A percentile compares a stretch with the other conserved stretches of the same genome.
Conservation (phyloP, 2,797 vertebrate species). For the Oryzias sinensis region DNA sequence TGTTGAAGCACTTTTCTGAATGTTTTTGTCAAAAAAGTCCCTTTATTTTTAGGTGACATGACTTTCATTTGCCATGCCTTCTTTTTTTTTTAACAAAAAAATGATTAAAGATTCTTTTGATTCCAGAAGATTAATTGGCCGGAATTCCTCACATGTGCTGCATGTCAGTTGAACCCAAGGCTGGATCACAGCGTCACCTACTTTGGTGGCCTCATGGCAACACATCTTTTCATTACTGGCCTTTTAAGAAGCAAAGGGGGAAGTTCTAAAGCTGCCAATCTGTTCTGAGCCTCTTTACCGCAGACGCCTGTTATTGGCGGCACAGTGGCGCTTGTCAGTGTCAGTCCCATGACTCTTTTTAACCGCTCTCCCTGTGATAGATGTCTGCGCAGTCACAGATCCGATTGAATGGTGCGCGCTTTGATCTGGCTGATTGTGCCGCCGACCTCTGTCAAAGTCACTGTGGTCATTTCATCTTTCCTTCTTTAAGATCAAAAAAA, state of each 20-base stretch:
- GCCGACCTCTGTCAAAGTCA: not conserved
- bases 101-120: not conserved
- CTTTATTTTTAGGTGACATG: not conserved
- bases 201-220: not conserved
- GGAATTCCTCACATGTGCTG: not conserved
- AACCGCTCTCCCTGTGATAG: no score
- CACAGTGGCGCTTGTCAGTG: no score
- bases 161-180: not conserved
- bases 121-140: not conserved
- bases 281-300: not conserved
- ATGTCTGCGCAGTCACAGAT: no score
- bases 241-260: not conserved
- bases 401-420: no score
- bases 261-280: not conserved
- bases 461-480: not conserved
- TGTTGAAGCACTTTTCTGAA: slow-evolving; percentile 1
- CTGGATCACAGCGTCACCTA: not conserved
- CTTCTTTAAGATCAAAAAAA: no score
- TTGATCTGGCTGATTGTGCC: no score
- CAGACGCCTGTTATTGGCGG: no score
- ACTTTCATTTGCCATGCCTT: not conserved
- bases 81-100: not conserved
- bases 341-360: no score
- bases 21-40: not conserved
- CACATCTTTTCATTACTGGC: not conserved